Evolutionary conservation across 2,797 vertebrate species (phyloP), one percentile per base, ranked within the genome.

Genomic region (Sphenodon punctatus): DNA sequence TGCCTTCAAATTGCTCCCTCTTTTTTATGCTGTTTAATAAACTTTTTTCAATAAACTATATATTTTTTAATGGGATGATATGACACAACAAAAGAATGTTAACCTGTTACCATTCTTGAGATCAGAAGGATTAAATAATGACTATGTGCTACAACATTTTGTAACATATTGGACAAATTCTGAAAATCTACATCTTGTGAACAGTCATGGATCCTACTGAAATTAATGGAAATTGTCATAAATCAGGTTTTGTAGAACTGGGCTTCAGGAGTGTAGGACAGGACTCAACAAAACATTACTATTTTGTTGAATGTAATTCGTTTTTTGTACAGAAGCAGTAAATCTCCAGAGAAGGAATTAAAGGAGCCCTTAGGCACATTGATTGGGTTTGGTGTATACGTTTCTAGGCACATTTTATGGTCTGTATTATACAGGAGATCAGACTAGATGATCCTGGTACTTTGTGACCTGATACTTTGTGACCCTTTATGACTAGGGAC

Each of bases 151-250:
- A n/a, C n/a, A n/a, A n/a, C n/a, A n/a, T n/a, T n/a, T 4, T 39
- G 60, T 60, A 64, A 58, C 0, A 0, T 36, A 68, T 4, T 5
- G 6, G 79, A 15, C 9, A 87, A 64, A 80, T 42, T 8, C 38
- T 65, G 80, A 45, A 73, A 38, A 12, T 4, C 80, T 61, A 30
- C 27, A 67, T 46, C 34, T 70, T 70, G n/a, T 59, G 27, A 46
- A 13, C 59, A 20, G 6, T 61, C 48, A 80, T 64, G 15, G 3
- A 7, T 74, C 65, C 53, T 58, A 16, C 8, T 87, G 46, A 38
- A 67, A 75, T 83, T 65, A 51, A 34, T 51, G 19, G 51, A 84
- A 76, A n/a, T n/a, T n/a, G n/a, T n/a, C n/a, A n/a, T n/a, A n/a
- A n/a, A n/a, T n/a, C n/a, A n/a, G n/a, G n/a, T n/a, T n/a, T 48